Percentiles rank a stretch among this genome's conserved stretches.
Evolutionary conservation across 2,888 invertebrate species (phyloP).

Genomic region (Zaprionus lineosus): DNA sequence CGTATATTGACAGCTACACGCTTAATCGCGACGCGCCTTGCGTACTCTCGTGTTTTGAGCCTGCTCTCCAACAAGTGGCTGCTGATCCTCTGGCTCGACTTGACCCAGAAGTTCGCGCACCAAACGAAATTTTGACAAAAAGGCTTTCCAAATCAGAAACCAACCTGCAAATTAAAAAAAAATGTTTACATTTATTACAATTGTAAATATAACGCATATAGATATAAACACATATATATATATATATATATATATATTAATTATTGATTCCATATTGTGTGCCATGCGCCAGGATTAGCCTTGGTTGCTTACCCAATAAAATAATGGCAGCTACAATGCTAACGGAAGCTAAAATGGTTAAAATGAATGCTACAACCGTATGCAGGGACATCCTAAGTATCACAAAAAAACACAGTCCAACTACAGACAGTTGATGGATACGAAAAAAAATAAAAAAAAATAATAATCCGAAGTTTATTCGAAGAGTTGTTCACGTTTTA

Average conservation of each 20-base stretch:
- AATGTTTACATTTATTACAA: neutral
- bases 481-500: conserved; percentile 36
- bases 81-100: conserved; percentile 86
- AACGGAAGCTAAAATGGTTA: conserved; percentile 85
- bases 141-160: conserved; percentile 95
- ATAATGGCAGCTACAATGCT: conserved; percentile 85
- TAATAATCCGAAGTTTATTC: neutral
- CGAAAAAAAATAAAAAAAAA: conserved; percentile 2
- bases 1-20: too few species aligned
- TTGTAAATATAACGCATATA: neutral
- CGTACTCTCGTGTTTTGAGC: conserved; percentile 82
- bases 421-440: neutral
- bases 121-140: conserved; percentile 93
- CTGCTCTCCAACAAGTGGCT: conserved; percentile 44
- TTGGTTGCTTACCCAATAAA: conserved; percentile 84
- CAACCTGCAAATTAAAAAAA: conserved; percentile 87
- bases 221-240: neutral
- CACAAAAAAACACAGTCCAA: conserved; percentile 40
- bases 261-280: neutral
- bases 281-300: neutral
- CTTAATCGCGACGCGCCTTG: conserved; percentile 83
- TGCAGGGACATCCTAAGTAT: conserved; percentile 74
- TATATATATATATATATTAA: neutral
- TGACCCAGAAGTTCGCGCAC: conserved; percentile 93
- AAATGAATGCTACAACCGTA: conserved; percentile 74